Conservation (phyloP, 2,888 invertebrate species). For the Bhutanitis thaidina region DNA sequence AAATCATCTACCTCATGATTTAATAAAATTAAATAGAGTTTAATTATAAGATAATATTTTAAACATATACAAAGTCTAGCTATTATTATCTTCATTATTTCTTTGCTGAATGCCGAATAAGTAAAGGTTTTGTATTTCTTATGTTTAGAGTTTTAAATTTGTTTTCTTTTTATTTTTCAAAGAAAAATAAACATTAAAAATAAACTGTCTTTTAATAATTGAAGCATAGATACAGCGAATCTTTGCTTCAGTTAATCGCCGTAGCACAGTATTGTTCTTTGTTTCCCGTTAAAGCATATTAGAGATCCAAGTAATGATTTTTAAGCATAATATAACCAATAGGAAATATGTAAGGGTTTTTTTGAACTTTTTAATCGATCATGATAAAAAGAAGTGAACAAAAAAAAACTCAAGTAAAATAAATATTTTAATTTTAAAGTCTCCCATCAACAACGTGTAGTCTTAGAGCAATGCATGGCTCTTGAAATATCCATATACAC, state of each 20-base stretch:
- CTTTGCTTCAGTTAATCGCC: background rate
- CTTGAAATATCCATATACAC: no score
- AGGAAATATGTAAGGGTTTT: no score
- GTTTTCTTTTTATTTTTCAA: slow-evolving; percentile 73
- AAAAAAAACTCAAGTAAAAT: no score
- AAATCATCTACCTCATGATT: slow-evolving; percentile 78
- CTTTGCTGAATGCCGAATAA: slow-evolving; percentile 58
- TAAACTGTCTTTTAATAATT: slow-evolving; percentile 24
- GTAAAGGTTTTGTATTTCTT: slow-evolving; percentile 57
- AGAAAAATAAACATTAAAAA: slow-evolving; percentile 65
- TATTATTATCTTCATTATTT: slow-evolving; percentile 52
- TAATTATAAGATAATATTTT: slow-evolving; percentile 66
- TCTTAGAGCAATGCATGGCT: no score
- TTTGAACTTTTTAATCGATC: no score
- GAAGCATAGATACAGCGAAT: background rate
- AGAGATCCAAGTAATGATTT: no score
- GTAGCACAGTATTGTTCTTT: background rate
- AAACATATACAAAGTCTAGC: slow-evolving; percentile 69
- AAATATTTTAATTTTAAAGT: no score
- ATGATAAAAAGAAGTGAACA: no score
- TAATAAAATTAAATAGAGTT: slow-evolving; percentile 68
- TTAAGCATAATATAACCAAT: no score
- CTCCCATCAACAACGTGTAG: no score
- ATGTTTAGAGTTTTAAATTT: slow-evolving; percentile 73
- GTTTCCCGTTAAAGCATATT: background rate